Base-by-base conservation (phyloP, 64 coral and sea anemone genomes). In the Montipora efflorescens region DNA sequence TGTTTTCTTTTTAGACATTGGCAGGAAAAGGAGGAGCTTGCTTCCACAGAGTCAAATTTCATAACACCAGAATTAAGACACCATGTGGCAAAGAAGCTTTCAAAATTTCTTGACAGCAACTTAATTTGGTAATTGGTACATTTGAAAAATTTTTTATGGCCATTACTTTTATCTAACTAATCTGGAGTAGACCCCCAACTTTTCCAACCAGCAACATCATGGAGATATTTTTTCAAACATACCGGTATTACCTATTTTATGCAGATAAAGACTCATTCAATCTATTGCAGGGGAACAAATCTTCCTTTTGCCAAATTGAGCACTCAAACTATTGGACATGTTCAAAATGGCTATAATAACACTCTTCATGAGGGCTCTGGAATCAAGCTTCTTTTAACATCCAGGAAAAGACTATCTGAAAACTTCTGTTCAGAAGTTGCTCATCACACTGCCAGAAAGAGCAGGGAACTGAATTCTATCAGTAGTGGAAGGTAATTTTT, bases 71-170 rank as follows among this genome's bases (percentile, higher is more conserved):
- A 93, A 58, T 90, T 90, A 50, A 90, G 72, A 74, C 92, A 89
- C 70, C 95, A 96, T 57, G 93, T 96, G 44, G 95, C 95, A 73
- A 96, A 89, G 67, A 96, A 96, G 64, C 84, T 96, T 8, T 93
- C 95, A 90, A 76, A 81, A 74, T 90, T 90, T 90, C 80, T 96
- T 28, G 95, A 96, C 46, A 84, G 52, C 86, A 90, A 67, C 88
- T 79, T 48, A 18, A 25, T 58, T 43, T 76, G 52, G 57, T 59
- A 75, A 49, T 19, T 75, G 72, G 19, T 75, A 23, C 76, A 36
- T 78, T 12, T 36, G 36, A 36, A 36, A 36, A 36, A 2, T 2
- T 36, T 36, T 36, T 36, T 36, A 36, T 36, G 28, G 28, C 28
- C 28, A 36, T 36, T 36, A 36, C 1, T 36, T 36, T 36, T 36